Evolutionary conservation across 2,888 invertebrate species (phyloP), one percentile per base, ranked within the genome.

Genomic region (Acrobasis consociella): DNA sequence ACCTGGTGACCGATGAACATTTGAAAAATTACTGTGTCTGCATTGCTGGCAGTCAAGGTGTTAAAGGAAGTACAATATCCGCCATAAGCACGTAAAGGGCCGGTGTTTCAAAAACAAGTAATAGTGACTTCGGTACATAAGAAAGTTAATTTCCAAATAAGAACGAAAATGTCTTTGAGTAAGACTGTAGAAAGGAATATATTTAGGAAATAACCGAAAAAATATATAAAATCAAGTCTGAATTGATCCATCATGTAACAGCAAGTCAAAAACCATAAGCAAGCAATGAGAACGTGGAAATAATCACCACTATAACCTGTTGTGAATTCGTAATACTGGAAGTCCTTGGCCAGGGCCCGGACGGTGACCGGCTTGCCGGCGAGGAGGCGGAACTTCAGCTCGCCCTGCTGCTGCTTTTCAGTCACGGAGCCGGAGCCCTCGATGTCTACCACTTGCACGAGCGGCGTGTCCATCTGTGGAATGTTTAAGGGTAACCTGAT

Each of bases 321-420:
- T 42, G 86, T 85, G 75, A 93, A 93, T 68, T 94, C 93, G 79
- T 94, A 89, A 67, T 93, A 93, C 68, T 94, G 93, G 78, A 85
- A 93, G 74, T 94, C 93, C 73, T 93, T 94, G 13, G 93, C 76
- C 64, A 95, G 90, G 52, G 93, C 87, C 49, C 85, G 87, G 10
- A 90, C 76, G 8, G 83, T 75, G 0, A 93, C 75, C 0, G 94
- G 93, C 64, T 93, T 91, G 72, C 93, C 87, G 58, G 94, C 93
- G 11, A 94, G 81, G 1, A 94, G 73, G 1, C 86, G 82, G 64
- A 94, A 71, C 67, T 93, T 93, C 0, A 93, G 74, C 42, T 94
- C 92, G 1, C 91, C 81, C 67, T 93, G 93, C 65, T 94, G 94
- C 0, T 88, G 68, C 62, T 93, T 91, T 38, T 94, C 93, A 51